A percentile compares a stretch with the other conserved stretches of the same genome.
These are phyloP conservation scores for Polypedilum pembai DNA, from an alignment of 1,140 invertebrate genomes.

Conservation along the genomic window DNA sequence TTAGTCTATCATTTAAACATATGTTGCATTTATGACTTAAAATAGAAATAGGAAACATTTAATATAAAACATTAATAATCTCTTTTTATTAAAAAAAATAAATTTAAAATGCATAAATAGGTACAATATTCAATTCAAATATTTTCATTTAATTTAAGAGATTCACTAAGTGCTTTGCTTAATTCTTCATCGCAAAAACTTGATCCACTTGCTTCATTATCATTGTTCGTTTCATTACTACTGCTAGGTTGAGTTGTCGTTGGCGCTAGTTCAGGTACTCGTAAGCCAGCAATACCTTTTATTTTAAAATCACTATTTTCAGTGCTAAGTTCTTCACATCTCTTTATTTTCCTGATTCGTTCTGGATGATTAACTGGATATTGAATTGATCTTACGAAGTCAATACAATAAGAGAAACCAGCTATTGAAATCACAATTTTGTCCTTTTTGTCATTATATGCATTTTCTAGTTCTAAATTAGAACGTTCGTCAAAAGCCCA, in stretches of 20 bases:
- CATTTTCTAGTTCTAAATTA: background rate
- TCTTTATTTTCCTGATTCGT: background rate
- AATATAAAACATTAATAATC: too few species aligned
- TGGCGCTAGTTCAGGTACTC: background rate
- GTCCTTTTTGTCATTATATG: background rate
- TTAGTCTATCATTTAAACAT: too few species aligned
- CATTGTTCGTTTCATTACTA: background rate
- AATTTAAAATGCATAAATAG: too few species aligned
- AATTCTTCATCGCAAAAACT: background rate
- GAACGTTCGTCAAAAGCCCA: background rate
- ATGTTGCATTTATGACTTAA: too few species aligned
- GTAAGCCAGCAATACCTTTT: background rate
- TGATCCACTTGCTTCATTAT: background rate
- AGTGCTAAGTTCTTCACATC: background rate
- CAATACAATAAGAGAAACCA: background rate
- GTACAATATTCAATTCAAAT: background rate
- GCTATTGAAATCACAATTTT: background rate
- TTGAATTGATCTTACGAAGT: background rate
- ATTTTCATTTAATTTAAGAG: background rate
- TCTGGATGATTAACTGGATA: conserved; percentile 6
- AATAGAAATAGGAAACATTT: too few species aligned
- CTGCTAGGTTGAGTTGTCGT: background rate
- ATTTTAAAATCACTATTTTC: background rate
- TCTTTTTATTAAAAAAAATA: too few species aligned
- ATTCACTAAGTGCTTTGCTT: background rate